Evolutionary conservation across 1,140 invertebrate species (phyloP).

Genomic region (Lepidurus apus): DNA sequence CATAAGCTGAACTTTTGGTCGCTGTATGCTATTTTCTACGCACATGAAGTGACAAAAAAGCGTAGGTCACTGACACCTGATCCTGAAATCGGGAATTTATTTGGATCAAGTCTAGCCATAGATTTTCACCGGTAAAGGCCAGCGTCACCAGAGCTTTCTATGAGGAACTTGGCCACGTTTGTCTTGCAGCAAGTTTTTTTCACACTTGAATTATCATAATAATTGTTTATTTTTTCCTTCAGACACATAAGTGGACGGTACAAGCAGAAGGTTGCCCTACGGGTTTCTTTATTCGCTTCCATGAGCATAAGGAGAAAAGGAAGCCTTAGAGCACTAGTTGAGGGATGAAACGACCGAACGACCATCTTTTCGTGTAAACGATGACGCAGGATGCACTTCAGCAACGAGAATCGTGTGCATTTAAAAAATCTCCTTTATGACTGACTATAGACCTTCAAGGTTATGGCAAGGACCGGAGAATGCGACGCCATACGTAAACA

Average conservation of each 20-base stretch:
- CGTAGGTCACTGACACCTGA: not conserved
- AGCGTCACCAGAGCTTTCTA: too few species aligned
- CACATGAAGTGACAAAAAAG: not conserved
- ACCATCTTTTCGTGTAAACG: not conserved
- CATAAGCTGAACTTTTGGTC: too few species aligned
- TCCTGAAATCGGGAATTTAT: not conserved
- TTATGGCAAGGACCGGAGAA: not conserved
- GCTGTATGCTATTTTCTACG: too few species aligned
- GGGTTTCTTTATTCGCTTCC: not conserved
- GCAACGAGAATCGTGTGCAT: not conserved
- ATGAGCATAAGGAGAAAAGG: not conserved
- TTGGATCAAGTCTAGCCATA: not conserved
- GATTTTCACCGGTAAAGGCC: too few species aligned
- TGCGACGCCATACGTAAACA: not conserved
- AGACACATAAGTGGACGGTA: not conserved
- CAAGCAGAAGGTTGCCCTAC: not conserved
- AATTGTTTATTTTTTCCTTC: not conserved
- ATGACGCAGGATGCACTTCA: not conserved
- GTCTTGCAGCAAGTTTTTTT: too few species aligned
- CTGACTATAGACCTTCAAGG: not conserved
- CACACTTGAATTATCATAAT: too few species aligned
- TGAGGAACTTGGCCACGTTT: too few species aligned
- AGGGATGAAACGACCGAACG: not conserved
- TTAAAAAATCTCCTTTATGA: not conserved
- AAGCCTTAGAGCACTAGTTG: not conserved